These are phyloP conservation scores for Propithecus deckenii DNA, from an alignment of 2,797 vertebrate species.

Conservation along the genomic window DNA sequence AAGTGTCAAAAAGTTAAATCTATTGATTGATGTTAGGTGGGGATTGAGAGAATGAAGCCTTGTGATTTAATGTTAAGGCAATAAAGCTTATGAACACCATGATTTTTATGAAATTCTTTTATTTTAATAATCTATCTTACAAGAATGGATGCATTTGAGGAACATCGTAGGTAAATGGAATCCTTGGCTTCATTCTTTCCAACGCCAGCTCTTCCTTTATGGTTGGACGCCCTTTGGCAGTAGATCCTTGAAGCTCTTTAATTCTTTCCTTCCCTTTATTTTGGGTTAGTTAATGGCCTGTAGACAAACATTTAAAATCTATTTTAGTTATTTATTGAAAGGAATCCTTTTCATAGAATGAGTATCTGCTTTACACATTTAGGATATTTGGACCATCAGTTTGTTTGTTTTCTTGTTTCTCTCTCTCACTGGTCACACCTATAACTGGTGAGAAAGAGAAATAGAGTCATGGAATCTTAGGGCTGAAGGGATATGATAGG, in stretches of 20 bases:
- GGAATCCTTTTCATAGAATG: not conserved
- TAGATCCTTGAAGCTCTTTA: not conserved
- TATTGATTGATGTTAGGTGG: not conserved
- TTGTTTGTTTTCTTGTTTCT: not conserved
- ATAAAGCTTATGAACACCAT: not conserved
- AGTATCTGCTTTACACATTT: not conserved
- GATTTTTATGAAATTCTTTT: not conserved
- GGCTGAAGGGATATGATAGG: not conserved
- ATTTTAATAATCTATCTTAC: not conserved
- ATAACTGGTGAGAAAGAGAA: not conserved
- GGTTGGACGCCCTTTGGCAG: not conserved
- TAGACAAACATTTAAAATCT: not conserved
- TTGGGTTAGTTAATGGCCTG: conserved; percentile 1
- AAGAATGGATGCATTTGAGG: not conserved
- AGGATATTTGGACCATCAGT: not conserved
- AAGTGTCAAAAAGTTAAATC: not conserved
- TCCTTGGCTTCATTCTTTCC: not conserved
- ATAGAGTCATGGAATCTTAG: not conserved
- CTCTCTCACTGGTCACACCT: not conserved
- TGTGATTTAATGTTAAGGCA: not conserved
- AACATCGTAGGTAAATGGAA: not conserved
- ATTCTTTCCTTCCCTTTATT: not conserved
- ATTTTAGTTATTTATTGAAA: not conserved
- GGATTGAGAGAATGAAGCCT: not conserved
- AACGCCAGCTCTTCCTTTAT: not conserved